phyloP scores from a whole-genome alignment of 2,113 vertebrate species.

The Nasalis larvatus region DNA sequence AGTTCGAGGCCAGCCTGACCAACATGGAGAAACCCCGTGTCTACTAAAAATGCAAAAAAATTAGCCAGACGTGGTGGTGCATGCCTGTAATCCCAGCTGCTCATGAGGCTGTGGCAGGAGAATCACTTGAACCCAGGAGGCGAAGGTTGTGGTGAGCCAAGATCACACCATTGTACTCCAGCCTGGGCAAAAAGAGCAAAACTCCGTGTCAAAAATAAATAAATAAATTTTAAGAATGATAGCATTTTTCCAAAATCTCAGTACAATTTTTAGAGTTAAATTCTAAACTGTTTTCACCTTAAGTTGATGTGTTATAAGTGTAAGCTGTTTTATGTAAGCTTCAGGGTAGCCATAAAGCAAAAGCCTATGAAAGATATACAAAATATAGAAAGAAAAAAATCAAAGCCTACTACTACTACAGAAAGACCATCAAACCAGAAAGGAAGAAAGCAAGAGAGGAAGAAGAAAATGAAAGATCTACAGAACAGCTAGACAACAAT shows the following conservation, averaged over 20 bases:
- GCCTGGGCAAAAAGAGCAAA: too few species aligned
- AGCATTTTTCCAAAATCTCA: slow-evolving; percentile 9
- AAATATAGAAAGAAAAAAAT: not conserved
- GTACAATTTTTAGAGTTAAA: not conserved
- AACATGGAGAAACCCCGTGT: too few species aligned
- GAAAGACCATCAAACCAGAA: not conserved
- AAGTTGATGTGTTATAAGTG: not conserved
- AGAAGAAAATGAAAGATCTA: not conserved
- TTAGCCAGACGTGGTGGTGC: too few species aligned
- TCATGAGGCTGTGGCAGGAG: too few species aligned
- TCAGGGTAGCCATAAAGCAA: not conserved
- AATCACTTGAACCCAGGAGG: too few species aligned
- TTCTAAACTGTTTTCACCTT: not conserved
- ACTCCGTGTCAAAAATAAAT: too few species aligned
- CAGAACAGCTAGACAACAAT: not conserved
- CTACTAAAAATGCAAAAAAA: too few species aligned
- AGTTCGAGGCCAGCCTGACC: too few species aligned
- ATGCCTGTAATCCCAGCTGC: too few species aligned
- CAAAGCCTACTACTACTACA: not conserved
- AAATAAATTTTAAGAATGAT: not conserved
- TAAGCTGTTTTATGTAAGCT: not conserved
- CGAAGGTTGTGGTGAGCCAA: too few species aligned
- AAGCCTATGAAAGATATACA: not conserved
- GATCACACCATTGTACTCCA: too few species aligned
- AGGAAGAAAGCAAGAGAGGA: not conserved